Conservation (phyloP, 2,113 vertebrate genomes). For the Nannobrachium achirus region DNA sequence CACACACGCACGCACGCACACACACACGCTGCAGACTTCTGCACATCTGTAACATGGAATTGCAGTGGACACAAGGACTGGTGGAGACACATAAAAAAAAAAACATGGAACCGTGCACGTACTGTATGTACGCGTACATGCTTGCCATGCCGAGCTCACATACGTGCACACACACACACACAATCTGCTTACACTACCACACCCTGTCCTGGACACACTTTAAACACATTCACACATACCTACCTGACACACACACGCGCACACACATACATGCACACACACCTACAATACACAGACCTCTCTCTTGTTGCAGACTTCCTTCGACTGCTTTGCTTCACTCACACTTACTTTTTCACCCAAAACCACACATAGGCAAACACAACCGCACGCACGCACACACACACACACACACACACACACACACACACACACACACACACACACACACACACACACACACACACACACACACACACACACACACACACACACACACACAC, state of each 20-base stretch:
- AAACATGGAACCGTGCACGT: too few relatives aligned
- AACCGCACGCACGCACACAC: not conserved
- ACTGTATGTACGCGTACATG: too few relatives aligned
- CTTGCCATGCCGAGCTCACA: not conserved
- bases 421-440: not conserved
- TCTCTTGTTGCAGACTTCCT: slow-evolving; percentile 50
- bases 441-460: slow-evolving; percentile 3
- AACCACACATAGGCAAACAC: not conserved
- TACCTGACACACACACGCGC: not conserved
- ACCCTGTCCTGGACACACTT: slow-evolving; percentile 16
- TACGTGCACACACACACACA: too few relatives aligned
- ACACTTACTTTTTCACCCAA: slow-evolving; percentile 33
- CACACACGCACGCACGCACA: slow-evolving; percentile 6
- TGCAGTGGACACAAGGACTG: too few relatives aligned
- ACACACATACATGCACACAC: not conserved
- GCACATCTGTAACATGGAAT: too few relatives aligned
- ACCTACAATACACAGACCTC: slow-evolving; percentile 7
- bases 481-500: slow-evolving; percentile 1
- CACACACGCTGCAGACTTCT: slow-evolving; percentile 7
- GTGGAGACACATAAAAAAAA: too few relatives aligned
- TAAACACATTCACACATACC: slow-evolving; percentile 16
- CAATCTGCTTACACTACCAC: slow-evolving; percentile 35
- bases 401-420: not conserved
- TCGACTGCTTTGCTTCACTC: slow-evolving; percentile 42
- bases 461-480: slow-evolving; percentile 7